A percentile compares a stretch with the other conserved stretches of the same genome.
These are phyloP conservation scores for Tringa solitaria DNA, from an alignment of 2,113 vertebrate genomes.

Conservation along the genomic window DNA sequence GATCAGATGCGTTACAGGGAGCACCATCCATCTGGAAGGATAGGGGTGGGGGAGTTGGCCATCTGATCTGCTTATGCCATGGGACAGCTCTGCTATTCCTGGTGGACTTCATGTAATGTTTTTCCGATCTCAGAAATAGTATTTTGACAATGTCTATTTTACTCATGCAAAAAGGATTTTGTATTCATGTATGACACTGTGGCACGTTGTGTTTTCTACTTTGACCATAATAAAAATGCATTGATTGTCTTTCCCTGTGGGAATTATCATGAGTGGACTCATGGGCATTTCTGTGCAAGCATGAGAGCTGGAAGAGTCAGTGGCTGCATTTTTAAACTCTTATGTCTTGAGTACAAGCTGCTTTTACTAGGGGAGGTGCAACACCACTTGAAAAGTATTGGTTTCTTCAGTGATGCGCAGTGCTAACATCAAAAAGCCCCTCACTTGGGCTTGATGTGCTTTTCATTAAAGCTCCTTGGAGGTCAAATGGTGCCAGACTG, in stretches of 20 bases:
- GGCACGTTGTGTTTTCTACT: neutral
- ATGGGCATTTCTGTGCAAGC: neutral
- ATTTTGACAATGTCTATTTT: neutral
- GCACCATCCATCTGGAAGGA: neutral
- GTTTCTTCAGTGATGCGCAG: neutral
- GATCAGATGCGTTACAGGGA: neutral
- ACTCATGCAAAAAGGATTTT: neutral
- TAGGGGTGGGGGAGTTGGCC: fast-evolving
- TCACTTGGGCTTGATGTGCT: neutral
- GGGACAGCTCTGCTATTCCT: neutral
- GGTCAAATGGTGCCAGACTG: neutral
- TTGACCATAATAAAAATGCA: neutral
- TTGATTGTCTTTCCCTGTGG: neutral
- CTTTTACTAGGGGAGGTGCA: neutral
- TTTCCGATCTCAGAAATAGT: neutral
- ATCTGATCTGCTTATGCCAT: neutral
- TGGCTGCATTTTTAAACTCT: neutral
- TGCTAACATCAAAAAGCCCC: slow-evolving; percentile 22
- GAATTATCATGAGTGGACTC: neutral
- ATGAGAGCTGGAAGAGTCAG: neutral
- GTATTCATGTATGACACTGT: neutral
- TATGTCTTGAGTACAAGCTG: neutral
- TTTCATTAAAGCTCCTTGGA: slow-evolving; percentile 30
- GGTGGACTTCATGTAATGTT: too few species aligned
- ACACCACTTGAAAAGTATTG: neutral